Base-by-base conservation (phyloP, 2,797 vertebrate genomes). In the Rachycentron canadum region DNA sequence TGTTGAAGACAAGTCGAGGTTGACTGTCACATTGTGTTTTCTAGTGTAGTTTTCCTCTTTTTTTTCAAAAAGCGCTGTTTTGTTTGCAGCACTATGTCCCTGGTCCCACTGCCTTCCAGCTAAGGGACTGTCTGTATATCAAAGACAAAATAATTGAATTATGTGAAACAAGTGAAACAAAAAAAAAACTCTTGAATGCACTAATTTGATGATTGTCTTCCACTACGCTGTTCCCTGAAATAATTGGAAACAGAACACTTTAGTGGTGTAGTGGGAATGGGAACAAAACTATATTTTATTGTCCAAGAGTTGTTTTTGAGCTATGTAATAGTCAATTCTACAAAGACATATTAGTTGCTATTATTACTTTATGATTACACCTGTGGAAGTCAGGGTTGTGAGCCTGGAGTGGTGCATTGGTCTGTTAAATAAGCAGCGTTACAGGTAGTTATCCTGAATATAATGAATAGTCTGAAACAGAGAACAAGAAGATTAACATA, bases 61-160 rank as follows among this genome's bases (percentile, higher is more conserved):
- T 59, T 30, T 23, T 68, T 65, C 21, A 45, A 36, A 81, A 52
- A 52, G 10, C 4, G 3, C 21, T 30, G 43, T 57, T 87, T 81
- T 79, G 50, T 80, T 78, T 14, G 52, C 36, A 52, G 34, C 32
- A 25, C 40, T 38, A 11, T 47, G 49, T 13, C 47, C 57, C 73
- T 57, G 49, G 69, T 57, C 52, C 19, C 21, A 3, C 14, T 59
- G 13, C 40, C 47, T 49, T 78, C 40, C 32, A 71, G 53, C 66
- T 30, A 32, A 55, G 36, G 60, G 25, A 66, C 34, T 72, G 30
- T 70, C 9, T 81, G 79, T 65, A 63, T 63, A 60, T 84, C 61
- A 64, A 34, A 75, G 32, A 19, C 65, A 62, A 69, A 62, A 85
- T 64, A 36, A 52, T 76, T 69, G 78, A 14, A 47, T 71, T 64